Conservation (phyloP, 2,888 invertebrate species). For the Pheosia gnoma region DNA sequence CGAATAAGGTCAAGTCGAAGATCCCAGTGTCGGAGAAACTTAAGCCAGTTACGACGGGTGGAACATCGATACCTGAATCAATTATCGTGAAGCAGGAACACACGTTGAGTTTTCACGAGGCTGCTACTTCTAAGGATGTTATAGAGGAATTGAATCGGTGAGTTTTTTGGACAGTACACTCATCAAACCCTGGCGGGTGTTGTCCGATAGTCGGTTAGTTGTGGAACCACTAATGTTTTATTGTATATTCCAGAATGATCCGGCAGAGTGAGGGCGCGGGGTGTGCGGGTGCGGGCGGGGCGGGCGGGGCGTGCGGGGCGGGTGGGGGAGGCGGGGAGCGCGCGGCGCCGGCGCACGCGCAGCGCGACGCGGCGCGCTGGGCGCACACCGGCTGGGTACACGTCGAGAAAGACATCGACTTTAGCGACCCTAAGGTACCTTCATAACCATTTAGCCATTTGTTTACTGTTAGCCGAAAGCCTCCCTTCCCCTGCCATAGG, state of each 20-base stretch:
- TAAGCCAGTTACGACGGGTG: slow-evolving; percentile 47
- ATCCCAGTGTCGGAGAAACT: slow-evolving; percentile 70
- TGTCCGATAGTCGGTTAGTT: too few species aligned
- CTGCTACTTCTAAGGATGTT: slow-evolving; percentile 90
- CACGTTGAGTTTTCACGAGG: slow-evolving; percentile 88
- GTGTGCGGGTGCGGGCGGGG: slow-evolving; percentile 9
- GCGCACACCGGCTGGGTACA: slow-evolving; percentile 92
- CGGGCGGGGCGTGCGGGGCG: slow-evolving; percentile 47
- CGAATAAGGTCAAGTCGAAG: slow-evolving; percentile 67
- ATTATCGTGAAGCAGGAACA: slow-evolving; percentile 82
- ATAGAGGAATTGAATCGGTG: slow-evolving; percentile 89
- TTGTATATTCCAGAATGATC: slow-evolving; percentile 66
- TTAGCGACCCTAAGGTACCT: slow-evolving; percentile 87
- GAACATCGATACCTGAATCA: slow-evolving; percentile 53
- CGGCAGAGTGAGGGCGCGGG: slow-evolving; percentile 69
- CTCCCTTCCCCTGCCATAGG: too few species aligned
- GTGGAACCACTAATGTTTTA: too few species aligned
- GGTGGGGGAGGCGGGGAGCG: slow-evolving; percentile 25
- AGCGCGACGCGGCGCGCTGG: slow-evolving; percentile 86
- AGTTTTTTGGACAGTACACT: slow-evolving; percentile 13
- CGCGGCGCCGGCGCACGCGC: slow-evolving; percentile 29
- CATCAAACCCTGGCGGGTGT: too few species aligned
- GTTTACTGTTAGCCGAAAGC: too few species aligned
- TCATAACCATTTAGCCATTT: not conserved
- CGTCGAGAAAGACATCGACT: slow-evolving; percentile 90